These are phyloP conservation scores for Catostomus latipinnis DNA, from an alignment of 2,797 vertebrate species.

Conservation along the genomic window DNA sequence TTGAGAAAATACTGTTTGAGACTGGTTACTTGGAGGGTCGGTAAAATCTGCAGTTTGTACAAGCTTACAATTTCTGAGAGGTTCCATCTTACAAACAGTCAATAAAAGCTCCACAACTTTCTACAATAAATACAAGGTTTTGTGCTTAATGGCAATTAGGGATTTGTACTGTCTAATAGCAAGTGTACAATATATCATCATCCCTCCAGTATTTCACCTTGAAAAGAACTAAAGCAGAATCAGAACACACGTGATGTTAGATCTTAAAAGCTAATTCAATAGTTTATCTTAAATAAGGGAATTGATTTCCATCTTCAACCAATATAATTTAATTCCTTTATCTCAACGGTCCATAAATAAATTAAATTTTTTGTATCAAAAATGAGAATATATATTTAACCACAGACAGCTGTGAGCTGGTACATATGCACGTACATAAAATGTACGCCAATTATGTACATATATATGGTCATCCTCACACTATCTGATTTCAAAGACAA, in stretches of 20 bases:
- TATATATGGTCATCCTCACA: conserved; percentile 62
- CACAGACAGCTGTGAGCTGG: conserved; percentile 69
- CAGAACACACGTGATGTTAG: conserved; percentile 75
- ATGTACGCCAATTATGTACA: conserved; percentile 31
- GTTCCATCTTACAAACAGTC: conserved; percentile 87
- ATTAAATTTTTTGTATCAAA: conserved; percentile 87
- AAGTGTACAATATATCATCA: conserved; percentile 60
- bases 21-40: conserved; percentile 88
- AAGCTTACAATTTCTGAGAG: conserved; percentile 90
- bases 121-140: conserved; percentile 93
- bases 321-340: conserved; percentile 82
- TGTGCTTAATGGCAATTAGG: conserved; percentile 84
- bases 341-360: conserved; percentile 84
- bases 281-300: conserved; percentile 78
- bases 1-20: conserved; percentile 92
- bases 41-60: conserved; percentile 91
- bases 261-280: conserved; percentile 66
- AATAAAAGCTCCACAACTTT: conserved; percentile 86
- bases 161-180: conserved; percentile 68
- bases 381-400: conserved; percentile 78
- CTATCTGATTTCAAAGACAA: conserved; percentile 80
- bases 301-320: conserved; percentile 75
- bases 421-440: conserved; percentile 57
- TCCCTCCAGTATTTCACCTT: conserved; percentile 58
- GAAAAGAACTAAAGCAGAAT: conserved; percentile 74